Evolutionary conservation across 1,140 invertebrate genomes (phyloP).

Genomic region (Vollenhovia emeryi): DNA sequence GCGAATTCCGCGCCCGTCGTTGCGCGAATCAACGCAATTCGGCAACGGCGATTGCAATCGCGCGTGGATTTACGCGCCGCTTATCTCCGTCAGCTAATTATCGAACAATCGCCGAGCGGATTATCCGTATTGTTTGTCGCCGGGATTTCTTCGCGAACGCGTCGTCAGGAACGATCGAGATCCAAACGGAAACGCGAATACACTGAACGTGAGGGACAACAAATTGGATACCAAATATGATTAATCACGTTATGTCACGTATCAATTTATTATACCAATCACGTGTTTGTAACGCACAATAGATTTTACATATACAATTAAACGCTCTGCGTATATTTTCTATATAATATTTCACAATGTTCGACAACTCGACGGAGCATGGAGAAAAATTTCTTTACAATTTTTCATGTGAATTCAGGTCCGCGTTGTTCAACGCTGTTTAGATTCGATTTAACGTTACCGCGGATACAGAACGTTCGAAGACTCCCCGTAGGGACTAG

Average conservation of each 20-base stretch:
- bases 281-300: neutral
- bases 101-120: neutral
- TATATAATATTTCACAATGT: neutral
- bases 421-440: neutral
- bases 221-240: neutral
- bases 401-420: neutral
- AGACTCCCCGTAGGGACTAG: neutral
- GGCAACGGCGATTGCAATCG: neutral
- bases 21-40: conserved; percentile 20
- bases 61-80: conserved; percentile 5
- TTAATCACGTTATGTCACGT: neutral
- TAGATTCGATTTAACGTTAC: neutral
- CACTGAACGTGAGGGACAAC: neutral
- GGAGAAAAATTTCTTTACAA: neutral
- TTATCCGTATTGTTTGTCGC: neutral
- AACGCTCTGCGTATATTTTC: neutral
- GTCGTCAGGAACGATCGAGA: neutral
- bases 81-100: neutral
- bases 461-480: neutral
- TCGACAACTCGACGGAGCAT: neutral
- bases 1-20: neutral
- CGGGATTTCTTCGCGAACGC: neutral
- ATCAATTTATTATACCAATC: neutral
- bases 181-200: neutral
- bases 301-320: neutral